Base-by-base conservation (phyloP, 1,140 invertebrate species). In the Aphaenogaster floridana region DNA sequence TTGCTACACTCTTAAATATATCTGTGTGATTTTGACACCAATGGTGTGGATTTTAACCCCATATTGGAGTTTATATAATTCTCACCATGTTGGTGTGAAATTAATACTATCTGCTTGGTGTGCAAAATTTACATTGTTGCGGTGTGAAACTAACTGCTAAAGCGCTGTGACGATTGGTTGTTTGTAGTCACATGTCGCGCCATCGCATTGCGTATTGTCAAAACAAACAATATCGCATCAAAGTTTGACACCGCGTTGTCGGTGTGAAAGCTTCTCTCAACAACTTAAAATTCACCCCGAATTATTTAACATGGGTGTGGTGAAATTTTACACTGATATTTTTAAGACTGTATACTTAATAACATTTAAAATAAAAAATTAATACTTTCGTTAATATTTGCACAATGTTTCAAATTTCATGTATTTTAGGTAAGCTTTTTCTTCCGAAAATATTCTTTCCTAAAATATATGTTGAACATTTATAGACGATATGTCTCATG, bases 391-490 rank as follows among this genome's bases (percentile, higher is more conserved):
- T 28, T 13, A 66, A 50, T 66, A 79, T 21, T 36, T 8, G 21
- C 39, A 13, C 7, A 9, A 45, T 8, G 3, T 36, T 45, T 79
- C 11, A 36, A 28, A 63, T 48, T 63, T 79, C 13, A 61, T 11
- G 11, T 28, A 13, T 11, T 28, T 77, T 9, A 13, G 8, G 2
- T n/a, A 7, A 64, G 21, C 11, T 63, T 74, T 72, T 54, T 15
- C 4, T 64, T 36, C 4, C 9, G 39, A 6, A 79, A 4, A 36
- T 79, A 42, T 28, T 66, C 36, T 39, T 57, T 66, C 17, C 36
- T 42, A 28, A 34, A 63, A 57, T 59, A 7, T 61, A 61, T 39
- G 59, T 48, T 66, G 42, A 66, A 66, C 59, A 50, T 79, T 68
- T 79, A 79, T 36, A 79, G 45, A 66, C 42, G 45, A 50, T 13